Percentiles rank a stretch among this genome's conserved stretches.
phyloP scores from a whole-genome alignment of 2,113 vertebrate species.

The Pelecanoides urinatrix region DNA sequence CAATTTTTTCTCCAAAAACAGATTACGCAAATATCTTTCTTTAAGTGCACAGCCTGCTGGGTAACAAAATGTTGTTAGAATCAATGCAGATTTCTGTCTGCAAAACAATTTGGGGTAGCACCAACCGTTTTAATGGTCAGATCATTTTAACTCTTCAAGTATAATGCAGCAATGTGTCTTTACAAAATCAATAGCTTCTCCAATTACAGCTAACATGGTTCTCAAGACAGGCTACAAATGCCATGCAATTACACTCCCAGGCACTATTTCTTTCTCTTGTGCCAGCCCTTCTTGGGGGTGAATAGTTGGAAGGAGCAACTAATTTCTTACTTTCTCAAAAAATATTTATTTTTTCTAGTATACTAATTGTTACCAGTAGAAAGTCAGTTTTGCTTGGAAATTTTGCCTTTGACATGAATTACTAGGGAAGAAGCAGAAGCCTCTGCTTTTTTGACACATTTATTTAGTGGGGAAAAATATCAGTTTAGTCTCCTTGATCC shows the following conservation, averaged over 20 bases:
- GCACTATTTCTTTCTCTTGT: neutral
- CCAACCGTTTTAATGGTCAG: neutral
- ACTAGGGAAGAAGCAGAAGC: neutral
- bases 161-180: neutral
- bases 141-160: neutral
- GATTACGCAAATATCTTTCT: neutral
- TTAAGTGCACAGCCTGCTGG: neutral
- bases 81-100: neutral
- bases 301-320: neutral
- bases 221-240: neutral
- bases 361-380: neutral
- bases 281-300: neutral
- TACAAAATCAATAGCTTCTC: slow-evolving; percentile 13
- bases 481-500: neutral
- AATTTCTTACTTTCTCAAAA: neutral
- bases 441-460: neutral
- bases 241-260: neutral
- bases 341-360: neutral
- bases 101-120: neutral
- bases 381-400: neutral
- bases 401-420: neutral
- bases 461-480: neutral
- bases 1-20: neutral
- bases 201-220: neutral
- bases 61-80: neutral